phyloP scores from a whole-genome alignment of 2,797 vertebrate genomes.

The Gymnocypris eckloni region DNA sequence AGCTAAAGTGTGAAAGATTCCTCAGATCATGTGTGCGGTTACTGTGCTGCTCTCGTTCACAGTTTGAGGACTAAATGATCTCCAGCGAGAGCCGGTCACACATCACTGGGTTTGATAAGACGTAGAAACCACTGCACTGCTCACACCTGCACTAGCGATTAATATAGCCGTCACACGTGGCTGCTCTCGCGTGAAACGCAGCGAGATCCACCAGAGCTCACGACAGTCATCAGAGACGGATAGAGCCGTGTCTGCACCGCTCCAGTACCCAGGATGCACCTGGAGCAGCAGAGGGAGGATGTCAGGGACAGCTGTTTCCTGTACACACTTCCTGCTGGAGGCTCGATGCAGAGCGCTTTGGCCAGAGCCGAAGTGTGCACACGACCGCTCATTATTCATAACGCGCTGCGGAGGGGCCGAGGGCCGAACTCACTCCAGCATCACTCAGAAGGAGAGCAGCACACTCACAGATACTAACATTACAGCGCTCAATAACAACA shows the following conservation, averaged over 20 bases:
- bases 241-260: slow-evolving; percentile 61
- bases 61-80: not conserved
- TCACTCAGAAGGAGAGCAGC: not conserved
- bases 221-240: not conserved
- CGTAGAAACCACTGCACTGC: not conserved
- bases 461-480: not conserved
- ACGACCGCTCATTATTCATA: slow-evolving; percentile 56
- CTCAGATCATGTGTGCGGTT: not conserved
- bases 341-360: slow-evolving; percentile 36
- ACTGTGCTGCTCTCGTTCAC: no score
- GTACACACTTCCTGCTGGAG: slow-evolving; percentile 75
- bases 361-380: slow-evolving; percentile 66
- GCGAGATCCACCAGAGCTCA: not conserved
- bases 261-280: slow-evolving; percentile 85
- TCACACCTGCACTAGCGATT: not conserved
- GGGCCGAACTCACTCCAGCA: not conserved
- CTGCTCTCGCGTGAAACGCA: not conserved
- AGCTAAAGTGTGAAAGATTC: not conserved
- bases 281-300: slow-evolving; percentile 76
- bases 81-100: not conserved
- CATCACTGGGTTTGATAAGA: not conserved
- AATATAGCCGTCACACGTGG: not conserved
- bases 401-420: slow-evolving; percentile 41
- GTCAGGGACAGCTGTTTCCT: slow-evolving; percentile 83
- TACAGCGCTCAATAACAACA: no score